These are phyloP conservation scores for Mimachlamys varia DNA, from an alignment of 2,888 invertebrate genomes.

Conservation along the genomic window DNA sequence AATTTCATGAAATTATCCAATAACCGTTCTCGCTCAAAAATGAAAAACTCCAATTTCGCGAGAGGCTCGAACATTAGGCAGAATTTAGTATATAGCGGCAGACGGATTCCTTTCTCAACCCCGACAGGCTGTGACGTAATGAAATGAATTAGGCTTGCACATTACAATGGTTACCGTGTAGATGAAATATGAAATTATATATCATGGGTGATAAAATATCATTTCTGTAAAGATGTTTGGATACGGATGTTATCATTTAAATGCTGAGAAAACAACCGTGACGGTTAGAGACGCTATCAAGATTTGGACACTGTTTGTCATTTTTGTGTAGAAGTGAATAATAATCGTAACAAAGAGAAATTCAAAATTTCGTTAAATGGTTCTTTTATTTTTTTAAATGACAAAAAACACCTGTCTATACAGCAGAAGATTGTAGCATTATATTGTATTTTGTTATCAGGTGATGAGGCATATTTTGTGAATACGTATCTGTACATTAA, in stretches of 20 bases:
- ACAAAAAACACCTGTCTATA: background rate
- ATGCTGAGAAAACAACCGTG: background rate
- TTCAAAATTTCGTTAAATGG: background rate
- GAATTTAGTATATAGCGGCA: background rate
- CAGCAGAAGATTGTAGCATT: background rate
- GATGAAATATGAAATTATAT: background rate
- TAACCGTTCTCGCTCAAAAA: no score
- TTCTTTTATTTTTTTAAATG: background rate
- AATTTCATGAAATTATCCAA: no score
- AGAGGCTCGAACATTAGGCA: no score
- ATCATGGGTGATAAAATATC: background rate
- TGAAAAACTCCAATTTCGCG: no score
- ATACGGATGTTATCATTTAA: background rate
- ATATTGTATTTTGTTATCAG: background rate
- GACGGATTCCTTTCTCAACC: background rate
- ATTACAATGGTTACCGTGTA: no score
- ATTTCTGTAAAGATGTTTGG: background rate
- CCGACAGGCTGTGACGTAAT: no score
- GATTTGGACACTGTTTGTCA: background rate
- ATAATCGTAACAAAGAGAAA: background rate
- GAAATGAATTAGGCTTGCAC: no score
- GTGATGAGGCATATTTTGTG: background rate
- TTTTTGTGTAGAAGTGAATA: background rate
- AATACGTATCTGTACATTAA: background rate
- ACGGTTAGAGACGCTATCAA: background rate